Conservation (phyloP, 2,113 vertebrate genomes). For the Dissostichus mawsoni region DNA sequence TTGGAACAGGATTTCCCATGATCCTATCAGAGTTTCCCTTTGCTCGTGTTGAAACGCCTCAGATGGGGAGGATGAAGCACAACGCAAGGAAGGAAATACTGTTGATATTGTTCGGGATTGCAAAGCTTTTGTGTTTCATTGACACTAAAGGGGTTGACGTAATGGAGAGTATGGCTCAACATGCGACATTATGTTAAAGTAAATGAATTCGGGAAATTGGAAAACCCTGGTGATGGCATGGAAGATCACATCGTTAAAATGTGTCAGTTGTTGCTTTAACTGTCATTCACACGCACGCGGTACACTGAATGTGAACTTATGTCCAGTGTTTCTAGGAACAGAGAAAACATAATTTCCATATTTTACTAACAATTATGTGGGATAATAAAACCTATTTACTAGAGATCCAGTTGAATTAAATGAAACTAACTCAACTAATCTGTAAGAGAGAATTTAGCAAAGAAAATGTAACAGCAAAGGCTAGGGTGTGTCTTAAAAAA, state of each 20-base stretch:
- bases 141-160: constrained; percentile 54
- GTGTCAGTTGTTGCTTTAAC: neutral
- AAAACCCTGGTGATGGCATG: constrained; percentile 12
- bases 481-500: no score
- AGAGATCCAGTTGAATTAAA: neutral
- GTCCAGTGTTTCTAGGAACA: neutral
- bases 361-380: neutral
- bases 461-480: neutral
- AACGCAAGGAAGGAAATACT: constrained; percentile 72
- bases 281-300: neutral
- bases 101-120: constrained; percentile 48
- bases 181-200: constrained; percentile 14
- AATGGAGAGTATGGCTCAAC: constrained; percentile 50
- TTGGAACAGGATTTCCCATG: constrained; percentile 71
- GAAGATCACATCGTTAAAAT: constrained; percentile 14
- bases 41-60: constrained; percentile 7
- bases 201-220: constrained; percentile 18
- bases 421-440: neutral
- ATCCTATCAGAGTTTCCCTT: constrained; percentile 61
- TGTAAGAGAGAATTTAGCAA: neutral
- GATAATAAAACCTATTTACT: no score
- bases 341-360: neutral
- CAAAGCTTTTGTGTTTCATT: constrained; percentile 50
- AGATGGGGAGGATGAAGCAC: constrained; percentile 60
- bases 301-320: neutral